Base-by-base conservation (phyloP, 2,888 invertebrate species). In the Thereva nobilitata region DNA sequence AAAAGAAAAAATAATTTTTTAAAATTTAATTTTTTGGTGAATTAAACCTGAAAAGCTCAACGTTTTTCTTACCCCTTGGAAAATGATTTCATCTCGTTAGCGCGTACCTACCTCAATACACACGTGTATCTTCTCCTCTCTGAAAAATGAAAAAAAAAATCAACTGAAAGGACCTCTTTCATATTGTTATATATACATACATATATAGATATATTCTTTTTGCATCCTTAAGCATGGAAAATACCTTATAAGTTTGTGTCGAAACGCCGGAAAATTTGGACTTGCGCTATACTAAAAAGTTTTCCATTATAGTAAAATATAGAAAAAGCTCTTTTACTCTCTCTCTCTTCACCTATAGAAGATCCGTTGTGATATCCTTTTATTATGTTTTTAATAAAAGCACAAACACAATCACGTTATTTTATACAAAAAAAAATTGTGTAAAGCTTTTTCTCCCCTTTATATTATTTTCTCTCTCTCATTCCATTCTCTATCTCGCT, bases 271-370 rank as follows among this genome's bases (percentile, higher is more conserved):
- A 69, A 64, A 54, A 8, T 49, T 54, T 47, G 41, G 67, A 42
- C 68, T 57, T 69, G 68, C 68, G 68, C 67, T 34, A 12, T 66
- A 40, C 23, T 5, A 44, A 6, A 42, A 47, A 67, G 63, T 54
- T 67, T 61, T 67, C 10, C 52, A 41, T 42, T 38, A 4, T 50
- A 23, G n/a, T 50, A 50, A 4, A 34, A 50, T 6, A 35, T 1
- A 4, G 4, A 10, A 9, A 61, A 61, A 50, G 49, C 40, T 61
- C 12, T 8, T 6, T 10, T 55, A 10, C 41, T 41, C 8, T 41
- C 3, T 49, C 10, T 23, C 23, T 23, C 23, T 23, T 2, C 23
- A 2, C 23, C 1, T 23, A 23, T 23, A 23, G 23, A 23, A 23
- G 23, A 23, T 23, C 23, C 23, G 23, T 23, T 23, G 23, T 23